Evolutionary conservation across 35 echinoderm and acorn worm genomes (phyloP), one percentile per base, ranked within the genome.

Genomic region (Apostichopus parvimensis): DNA sequence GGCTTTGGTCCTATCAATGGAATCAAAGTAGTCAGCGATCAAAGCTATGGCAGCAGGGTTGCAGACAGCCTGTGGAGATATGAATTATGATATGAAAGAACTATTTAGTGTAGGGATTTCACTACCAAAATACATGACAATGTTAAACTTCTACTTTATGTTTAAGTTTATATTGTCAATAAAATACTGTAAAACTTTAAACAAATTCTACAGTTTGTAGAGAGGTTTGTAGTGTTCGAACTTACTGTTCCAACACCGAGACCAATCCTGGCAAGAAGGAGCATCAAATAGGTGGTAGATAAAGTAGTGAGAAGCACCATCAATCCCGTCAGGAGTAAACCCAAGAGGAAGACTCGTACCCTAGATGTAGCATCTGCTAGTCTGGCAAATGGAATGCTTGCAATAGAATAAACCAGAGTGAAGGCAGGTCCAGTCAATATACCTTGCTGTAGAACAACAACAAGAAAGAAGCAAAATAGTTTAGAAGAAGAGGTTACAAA

Each of bases 241-340:
- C 71, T 75, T 75, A 93, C 92, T 86, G 87, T 86, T 66, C 92
- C 92, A 81, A 93, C 53, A 22, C 92, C 92, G 9, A 93, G 71
- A 65, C 70, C 73, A 55, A 93, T 89, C 79, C 92, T 88, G 13
- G 92, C 73, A 57, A 93, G 17, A 26, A 93, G 75, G 6, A 93
- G 71, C 86, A 89, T 84, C 83, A 70, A 56, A 77, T 64, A 93
- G 26, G 10, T 20, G 5, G 61, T 89, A 24, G 92, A 77, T 1
- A 93, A 61, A 52, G 82, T 77, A 52, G 84, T 93, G 3, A 88
- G 18, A 20, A 93, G 86, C 10, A 93, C 92, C 92, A 93, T 89
- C 4, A 87, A 53, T 53, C n/a, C 54, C 25, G 82, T 87, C 2
- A 89, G 24, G 20, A 93, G 57, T 5, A 84, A 15, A 53, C 92